Conservation (phyloP, 2,888 invertebrate species). For the Nasonia oneida region DNA sequence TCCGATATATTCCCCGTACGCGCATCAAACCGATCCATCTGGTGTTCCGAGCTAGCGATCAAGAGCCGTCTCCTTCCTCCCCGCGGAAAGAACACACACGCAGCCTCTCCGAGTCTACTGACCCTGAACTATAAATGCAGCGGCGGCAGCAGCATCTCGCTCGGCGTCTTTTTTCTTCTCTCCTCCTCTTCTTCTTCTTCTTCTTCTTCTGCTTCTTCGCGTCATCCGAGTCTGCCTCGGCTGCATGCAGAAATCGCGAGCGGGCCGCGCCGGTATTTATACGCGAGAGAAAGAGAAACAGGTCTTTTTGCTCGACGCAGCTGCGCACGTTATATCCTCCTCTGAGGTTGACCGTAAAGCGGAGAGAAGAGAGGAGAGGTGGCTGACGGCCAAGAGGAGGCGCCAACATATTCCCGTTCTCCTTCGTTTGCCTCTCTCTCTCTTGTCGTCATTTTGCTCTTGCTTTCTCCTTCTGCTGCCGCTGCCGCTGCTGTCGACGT, state of each 20-base stretch:
- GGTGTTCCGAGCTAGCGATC: too few relatives aligned
- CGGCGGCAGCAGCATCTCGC: slow-evolving; percentile 20
- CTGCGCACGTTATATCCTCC: slow-evolving; percentile 40
- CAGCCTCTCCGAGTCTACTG: slow-evolving; percentile 66
- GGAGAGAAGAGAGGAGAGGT: slow-evolving; percentile 41
- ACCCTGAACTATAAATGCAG: slow-evolving; percentile 74
- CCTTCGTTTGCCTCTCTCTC: slow-evolving; percentile 30
- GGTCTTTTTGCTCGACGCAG: slow-evolving; percentile 57
- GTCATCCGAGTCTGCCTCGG: slow-evolving; percentile 16
- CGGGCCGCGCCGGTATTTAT: slow-evolving; percentile 29
- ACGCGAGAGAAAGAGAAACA: slow-evolving; percentile 27
- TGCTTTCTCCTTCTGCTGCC: background rate
- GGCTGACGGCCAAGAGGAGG: slow-evolving; percentile 62
- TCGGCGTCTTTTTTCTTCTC: slow-evolving; percentile 28
- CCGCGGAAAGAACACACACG: too few relatives aligned
- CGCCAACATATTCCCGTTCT: slow-evolving; percentile 64
- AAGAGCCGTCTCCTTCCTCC: too few relatives aligned
- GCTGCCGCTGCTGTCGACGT: background rate
- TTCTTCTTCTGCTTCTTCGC: slow-evolving; percentile 36
- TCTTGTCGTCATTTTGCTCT: slow-evolving; percentile 8
- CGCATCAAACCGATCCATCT: background rate
- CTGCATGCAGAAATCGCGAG: slow-evolving; percentile 44
- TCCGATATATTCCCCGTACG: background rate
- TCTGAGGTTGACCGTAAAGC: slow-evolving; percentile 40
- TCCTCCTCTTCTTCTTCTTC: background rate